phyloP scores from a whole-genome alignment of 2,888 invertebrate species.

The Brachypalpus laphriformis region DNA sequence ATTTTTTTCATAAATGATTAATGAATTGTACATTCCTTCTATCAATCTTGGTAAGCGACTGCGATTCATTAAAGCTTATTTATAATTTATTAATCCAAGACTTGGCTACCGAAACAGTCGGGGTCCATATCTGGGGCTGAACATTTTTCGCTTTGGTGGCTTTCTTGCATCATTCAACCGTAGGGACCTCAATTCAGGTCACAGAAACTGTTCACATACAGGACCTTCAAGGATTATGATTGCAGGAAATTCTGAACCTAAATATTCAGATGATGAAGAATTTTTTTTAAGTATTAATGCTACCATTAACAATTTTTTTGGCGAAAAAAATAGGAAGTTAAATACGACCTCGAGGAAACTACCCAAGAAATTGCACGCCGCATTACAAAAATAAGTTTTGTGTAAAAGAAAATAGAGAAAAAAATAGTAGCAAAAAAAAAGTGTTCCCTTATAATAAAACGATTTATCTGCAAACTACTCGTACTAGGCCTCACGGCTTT shows the following conservation, averaged over 20 bases:
- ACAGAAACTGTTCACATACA: background rate
- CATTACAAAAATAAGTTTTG: constrained; percentile 14
- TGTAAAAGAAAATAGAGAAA: background rate
- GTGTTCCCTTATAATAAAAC: constrained; percentile 46
- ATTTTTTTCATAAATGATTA: too few species aligned
- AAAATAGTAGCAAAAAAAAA: background rate
- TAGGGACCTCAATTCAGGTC: background rate
- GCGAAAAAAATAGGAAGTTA: background rate
- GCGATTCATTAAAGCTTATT: too few species aligned
- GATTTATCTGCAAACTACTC: constrained; percentile 37
- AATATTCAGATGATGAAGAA: constrained; percentile 11
- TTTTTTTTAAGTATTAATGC: too few species aligned
- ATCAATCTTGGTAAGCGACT: too few species aligned
- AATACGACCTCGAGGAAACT: background rate
- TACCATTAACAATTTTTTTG: constrained; percentile 20
- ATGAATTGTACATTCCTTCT: too few species aligned
- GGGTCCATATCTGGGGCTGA: too few species aligned
- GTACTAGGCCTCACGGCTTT: constrained; percentile 12
- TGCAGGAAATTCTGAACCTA: constrained; percentile 27
- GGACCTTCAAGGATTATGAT: background rate
- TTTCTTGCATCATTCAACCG: too few species aligned
- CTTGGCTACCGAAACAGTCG: too few species aligned
- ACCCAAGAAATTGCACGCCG: background rate
- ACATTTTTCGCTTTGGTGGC: too few species aligned
- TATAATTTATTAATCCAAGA: too few species aligned